Percentiles rank a stretch among this genome's conserved stretches.
These are phyloP conservation scores for Machimus rusticus DNA, from an alignment of 2,888 invertebrate species.

Conservation along the genomic window DNA sequence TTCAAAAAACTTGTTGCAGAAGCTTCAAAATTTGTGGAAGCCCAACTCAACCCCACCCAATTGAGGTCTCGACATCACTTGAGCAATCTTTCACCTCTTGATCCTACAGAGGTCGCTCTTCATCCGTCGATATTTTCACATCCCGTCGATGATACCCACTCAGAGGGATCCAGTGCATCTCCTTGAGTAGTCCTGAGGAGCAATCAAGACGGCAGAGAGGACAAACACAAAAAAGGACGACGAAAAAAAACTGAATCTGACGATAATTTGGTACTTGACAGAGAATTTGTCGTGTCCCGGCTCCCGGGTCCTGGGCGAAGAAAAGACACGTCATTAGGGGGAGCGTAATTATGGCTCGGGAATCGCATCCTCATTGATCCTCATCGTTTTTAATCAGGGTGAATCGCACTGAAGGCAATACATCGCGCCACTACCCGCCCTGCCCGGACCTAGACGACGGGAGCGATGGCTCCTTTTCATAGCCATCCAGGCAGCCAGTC, in stretches of 20 bases:
- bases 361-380: constrained; percentile 48
- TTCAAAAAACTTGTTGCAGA: not conserved
- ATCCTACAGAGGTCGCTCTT: not conserved
- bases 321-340: constrained; percentile 47
- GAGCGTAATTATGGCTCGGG: constrained; percentile 45
- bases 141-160: constrained; percentile 23
- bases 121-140: constrained; percentile 5
- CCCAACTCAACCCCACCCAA: not conserved
- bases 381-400: constrained; percentile 47
- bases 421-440: not conserved
- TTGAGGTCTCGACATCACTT: not conserved
- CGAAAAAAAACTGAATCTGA: constrained; percentile 43
- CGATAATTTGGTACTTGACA: constrained; percentile 46
- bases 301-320: constrained; percentile 10
- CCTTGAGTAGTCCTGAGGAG: constrained; percentile 38
- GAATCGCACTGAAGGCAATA: constrained; percentile 44
- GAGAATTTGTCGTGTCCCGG: constrained; percentile 44
- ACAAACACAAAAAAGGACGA: constrained; percentile 9
- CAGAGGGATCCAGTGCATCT: constrained; percentile 10
- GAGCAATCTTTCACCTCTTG: not conserved
- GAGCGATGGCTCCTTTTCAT: constrained; percentile 3
- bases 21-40: not conserved
- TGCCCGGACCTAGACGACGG: not conserved
- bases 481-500: not conserved
- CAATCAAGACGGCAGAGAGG: constrained; percentile 40